Conservation (phyloP, 1,140 invertebrate species). For the Trinorchestia longiramus region DNA sequence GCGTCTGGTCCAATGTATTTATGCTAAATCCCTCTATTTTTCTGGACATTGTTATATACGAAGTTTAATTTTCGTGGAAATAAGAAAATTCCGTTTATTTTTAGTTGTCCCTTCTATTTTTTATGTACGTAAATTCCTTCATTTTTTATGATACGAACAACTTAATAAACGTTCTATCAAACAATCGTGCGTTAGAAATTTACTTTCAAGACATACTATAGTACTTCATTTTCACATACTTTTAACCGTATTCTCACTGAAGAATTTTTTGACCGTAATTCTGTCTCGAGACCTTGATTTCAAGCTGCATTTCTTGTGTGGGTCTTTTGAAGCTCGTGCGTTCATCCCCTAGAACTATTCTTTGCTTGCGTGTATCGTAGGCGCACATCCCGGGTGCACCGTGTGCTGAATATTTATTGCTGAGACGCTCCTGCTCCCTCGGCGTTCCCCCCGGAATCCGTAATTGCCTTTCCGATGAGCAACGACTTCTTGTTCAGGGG, state of each 20-base stretch:
- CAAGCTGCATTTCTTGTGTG: background rate
- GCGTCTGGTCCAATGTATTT: no score
- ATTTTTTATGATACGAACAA: no score
- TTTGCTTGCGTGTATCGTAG: background rate
- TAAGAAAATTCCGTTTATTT: no score
- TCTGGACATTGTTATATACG: no score
- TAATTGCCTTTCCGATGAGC: conserved; percentile 1
- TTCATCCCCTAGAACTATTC: background rate
- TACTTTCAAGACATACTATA: background rate
- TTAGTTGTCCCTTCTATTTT: no score
- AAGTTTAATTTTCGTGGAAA: no score
- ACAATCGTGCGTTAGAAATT: background rate
- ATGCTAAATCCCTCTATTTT: no score
- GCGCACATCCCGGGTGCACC: background rate
- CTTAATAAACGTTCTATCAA: no score
- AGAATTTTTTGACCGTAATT: background rate
- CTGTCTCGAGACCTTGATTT: background rate
- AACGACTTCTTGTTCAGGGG: background rate
- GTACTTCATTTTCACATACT: background rate
- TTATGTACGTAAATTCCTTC: no score
- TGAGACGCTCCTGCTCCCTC: background rate
- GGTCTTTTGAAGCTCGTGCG: background rate
- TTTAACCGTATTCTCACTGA: background rate
- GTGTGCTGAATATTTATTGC: conserved; percentile 20
- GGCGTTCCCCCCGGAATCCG: background rate